Evolutionary conservation across 2,113 vertebrate species (phyloP), one percentile per base, ranked within the genome.

Genomic region (Eretmochelys imbricata): DNA sequence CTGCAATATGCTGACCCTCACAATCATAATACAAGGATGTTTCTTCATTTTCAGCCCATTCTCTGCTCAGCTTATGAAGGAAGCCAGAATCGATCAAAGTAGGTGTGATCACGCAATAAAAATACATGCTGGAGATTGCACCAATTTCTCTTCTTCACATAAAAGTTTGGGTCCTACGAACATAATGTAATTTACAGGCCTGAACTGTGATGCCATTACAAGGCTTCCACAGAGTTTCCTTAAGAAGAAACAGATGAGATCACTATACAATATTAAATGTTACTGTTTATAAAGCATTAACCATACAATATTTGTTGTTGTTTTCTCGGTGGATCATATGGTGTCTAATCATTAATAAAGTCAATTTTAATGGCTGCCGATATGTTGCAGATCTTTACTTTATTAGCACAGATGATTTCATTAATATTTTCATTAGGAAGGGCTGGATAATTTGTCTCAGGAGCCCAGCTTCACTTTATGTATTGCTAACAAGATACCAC

Each of bases 11-110:
- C 75, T 95, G 92, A 93, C 76, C 29, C 49, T 91, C 89, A 90
- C 83, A 89, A 59, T 95, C 17, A 51, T 84, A 93, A 93, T 50
- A 25, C 19, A 57, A 80, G 11, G 90, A 88, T 83, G 84, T 86
- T 62, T 89, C n/a, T 76, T 95, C 29, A 62, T 88, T 91, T 92
- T 88, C 80, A 2, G 12, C 80, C 29, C 65, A 38, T 1, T 80
- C 10, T 84, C 13, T 89, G 1, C 4, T 82, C 93, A 86, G 17
- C 7, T 93, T 85, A 59, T 13, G 54, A 85, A 94, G 29, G 24
- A 81, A 93, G 9, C 42, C 38, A 85, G 31, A 89, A 85, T 93
- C 87, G 87, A 88, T 59, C 11, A 85, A 8, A 48, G 49, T 46
- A 81, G 6, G 12, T 93, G 16, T 86, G 13, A 75, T 65, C 42